These are phyloP conservation scores for Cataglyphis altisquamis DNA, from an alignment of 2,888 invertebrate genomes.

Conservation along the genomic window DNA sequence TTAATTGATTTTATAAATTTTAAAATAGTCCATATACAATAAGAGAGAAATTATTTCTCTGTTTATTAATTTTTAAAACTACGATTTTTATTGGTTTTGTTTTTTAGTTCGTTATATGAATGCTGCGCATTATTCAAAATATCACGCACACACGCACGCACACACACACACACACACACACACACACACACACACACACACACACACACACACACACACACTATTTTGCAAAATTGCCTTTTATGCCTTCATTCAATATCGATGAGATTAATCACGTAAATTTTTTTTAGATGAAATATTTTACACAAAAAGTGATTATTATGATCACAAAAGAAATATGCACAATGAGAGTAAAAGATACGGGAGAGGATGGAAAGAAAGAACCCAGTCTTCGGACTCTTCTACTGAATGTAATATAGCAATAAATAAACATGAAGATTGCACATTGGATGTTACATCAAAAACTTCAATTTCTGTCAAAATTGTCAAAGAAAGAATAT, in stretches of 20 bases:
- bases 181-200: too few species aligned
- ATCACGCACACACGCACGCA: too few species aligned
- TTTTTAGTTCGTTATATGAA: background rate
- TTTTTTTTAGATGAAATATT: constrained; percentile 54
- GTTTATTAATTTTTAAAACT: background rate
- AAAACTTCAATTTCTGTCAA: background rate
- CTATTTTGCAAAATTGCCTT: background rate
- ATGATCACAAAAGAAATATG: constrained; percentile 71
- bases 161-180: background rate
- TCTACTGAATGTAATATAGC: background rate
- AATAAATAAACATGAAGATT: background rate
- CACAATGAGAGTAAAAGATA: constrained; percentile 68
- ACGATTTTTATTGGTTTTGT: background rate
- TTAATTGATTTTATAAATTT: background rate
- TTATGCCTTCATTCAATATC: background rate
- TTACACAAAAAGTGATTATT: constrained; percentile 74
- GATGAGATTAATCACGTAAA: background rate
- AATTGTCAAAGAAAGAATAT: background rate
- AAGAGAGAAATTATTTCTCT: background rate
- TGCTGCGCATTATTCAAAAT: too few species aligned
- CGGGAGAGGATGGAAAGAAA: background rate
- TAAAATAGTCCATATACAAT: background rate
- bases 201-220: background rate
- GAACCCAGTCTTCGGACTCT: background rate
- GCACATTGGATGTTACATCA: background rate